Evolutionary conservation across 2,888 invertebrate species (phyloP).

Genomic region (Terebella lapidaria): DNA sequence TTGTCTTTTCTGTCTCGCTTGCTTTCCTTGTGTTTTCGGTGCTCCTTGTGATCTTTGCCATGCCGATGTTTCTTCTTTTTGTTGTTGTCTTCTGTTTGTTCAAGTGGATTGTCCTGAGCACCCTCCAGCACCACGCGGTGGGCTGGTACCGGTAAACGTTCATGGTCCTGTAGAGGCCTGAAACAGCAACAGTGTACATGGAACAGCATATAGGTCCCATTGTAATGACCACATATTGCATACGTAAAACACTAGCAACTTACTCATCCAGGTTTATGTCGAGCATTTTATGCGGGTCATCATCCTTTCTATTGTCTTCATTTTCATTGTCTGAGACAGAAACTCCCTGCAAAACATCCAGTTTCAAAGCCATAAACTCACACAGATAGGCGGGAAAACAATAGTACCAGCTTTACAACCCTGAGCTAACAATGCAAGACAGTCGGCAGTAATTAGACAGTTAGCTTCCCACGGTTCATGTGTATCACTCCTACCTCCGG

Average conservation of each 20-base stretch:
- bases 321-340: slow-evolving; percentile 59
- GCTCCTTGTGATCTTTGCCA: slow-evolving; percentile 10
- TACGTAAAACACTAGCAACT: slow-evolving; percentile 22
- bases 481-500: slow-evolving; percentile 57
- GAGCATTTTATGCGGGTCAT: slow-evolving; percentile 90
- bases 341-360: slow-evolving; percentile 42
- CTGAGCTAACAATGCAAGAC: too few species aligned
- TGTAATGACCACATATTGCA: too few species aligned
- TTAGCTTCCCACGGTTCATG: too few species aligned
- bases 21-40: slow-evolving; percentile 46
- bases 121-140: slow-evolving; percentile 54
- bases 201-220: too few species aligned
- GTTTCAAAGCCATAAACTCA: background rate
- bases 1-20: slow-evolving; percentile 30
- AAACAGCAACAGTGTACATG: slow-evolving; percentile 22
- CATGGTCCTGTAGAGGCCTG: slow-evolving; percentile 69
- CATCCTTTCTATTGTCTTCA: slow-evolving; percentile 53
- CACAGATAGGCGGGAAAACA: too few species aligned
- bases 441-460: too few species aligned
- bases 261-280: slow-evolving; percentile 89
- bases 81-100: slow-evolving; percentile 1
- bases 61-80: slow-evolving; percentile 3
- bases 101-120: background rate
- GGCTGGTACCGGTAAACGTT: slow-evolving; percentile 64
- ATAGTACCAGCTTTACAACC: too few species aligned